These are phyloP conservation scores for Microcebus griseorufus DNA, from an alignment of 2,113 vertebrate genomes.

Conservation along the genomic window DNA sequence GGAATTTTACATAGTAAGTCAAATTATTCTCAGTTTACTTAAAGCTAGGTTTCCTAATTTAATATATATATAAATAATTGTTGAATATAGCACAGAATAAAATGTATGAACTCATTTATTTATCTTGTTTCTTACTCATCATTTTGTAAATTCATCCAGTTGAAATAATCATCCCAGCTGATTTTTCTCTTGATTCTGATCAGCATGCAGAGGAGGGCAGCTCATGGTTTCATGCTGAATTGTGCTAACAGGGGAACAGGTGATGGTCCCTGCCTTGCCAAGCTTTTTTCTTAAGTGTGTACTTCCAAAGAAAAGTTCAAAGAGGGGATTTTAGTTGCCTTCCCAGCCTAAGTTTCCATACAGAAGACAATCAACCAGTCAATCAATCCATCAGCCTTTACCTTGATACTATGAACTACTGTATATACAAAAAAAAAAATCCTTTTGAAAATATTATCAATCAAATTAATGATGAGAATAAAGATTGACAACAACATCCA, in stretches of 20 bases:
- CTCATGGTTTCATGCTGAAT: neutral
- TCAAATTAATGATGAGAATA: neutral
- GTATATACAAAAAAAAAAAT: neutral
- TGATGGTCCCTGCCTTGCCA: neutral
- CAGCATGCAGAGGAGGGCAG: neutral
- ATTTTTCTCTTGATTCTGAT: neutral
- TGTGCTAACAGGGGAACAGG: neutral
- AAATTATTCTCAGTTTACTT: slow-evolving; percentile 31
- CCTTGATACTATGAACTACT: neutral
- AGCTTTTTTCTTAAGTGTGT: neutral
- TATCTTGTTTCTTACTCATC: neutral
- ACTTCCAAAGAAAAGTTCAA: neutral
- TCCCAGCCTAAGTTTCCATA: neutral
- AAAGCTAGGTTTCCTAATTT: neutral
- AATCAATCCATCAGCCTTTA: neutral
- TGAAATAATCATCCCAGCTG: neutral
- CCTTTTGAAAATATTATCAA: neutral
- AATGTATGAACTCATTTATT: neutral
- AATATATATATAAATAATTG: neutral
- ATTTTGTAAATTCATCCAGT: neutral
- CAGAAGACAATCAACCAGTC: neutral
- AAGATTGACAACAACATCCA: neutral
- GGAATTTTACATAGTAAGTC: neutral
- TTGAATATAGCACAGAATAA: neutral
- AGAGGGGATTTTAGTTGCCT: neutral